Evolutionary conservation across 2,113 vertebrate genomes (phyloP).

Genomic region (Burhinus oedicnemus): DNA sequence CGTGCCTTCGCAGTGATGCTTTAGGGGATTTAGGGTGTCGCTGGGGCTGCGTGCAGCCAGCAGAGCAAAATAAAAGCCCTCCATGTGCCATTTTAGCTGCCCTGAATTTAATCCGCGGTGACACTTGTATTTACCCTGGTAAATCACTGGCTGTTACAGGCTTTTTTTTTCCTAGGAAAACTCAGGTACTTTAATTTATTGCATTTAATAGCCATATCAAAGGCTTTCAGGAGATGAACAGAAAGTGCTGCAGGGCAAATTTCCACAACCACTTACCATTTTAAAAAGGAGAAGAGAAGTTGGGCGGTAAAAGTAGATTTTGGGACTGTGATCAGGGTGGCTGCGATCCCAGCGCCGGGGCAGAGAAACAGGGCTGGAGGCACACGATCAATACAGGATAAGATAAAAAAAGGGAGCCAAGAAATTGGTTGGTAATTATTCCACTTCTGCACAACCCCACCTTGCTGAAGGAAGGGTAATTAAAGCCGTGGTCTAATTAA

Average conservation of each 20-base stretch:
- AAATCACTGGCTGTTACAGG: not conserved
- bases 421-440: not conserved
- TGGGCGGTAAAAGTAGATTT: not conserved
- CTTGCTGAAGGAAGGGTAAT: conserved; percentile 37
- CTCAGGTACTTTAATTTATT: conserved; percentile 52
- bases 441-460: not conserved
- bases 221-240: conserved; percentile 11
- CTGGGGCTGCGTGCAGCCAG: not conserved
- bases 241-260: conserved; percentile 13
- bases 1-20: not conserved
- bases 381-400: not conserved
- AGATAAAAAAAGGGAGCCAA: not conserved
- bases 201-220: conserved; percentile 27
- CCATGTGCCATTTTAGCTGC: not conserved
- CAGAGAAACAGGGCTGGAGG: not conserved
- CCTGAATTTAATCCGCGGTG: not conserved
- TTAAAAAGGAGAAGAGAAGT: not conserved
- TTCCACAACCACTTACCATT: conserved; percentile 1
- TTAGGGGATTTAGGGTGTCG: not conserved
- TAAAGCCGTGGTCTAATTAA: conserved; percentile 46
- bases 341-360: not conserved
- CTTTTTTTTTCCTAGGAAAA: not conserved
- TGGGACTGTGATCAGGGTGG: not conserved
- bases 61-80: not conserved
- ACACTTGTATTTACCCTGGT: not conserved